Conservation (phyloP, 2,113 vertebrate genomes). For the Orcinus orca region DNA sequence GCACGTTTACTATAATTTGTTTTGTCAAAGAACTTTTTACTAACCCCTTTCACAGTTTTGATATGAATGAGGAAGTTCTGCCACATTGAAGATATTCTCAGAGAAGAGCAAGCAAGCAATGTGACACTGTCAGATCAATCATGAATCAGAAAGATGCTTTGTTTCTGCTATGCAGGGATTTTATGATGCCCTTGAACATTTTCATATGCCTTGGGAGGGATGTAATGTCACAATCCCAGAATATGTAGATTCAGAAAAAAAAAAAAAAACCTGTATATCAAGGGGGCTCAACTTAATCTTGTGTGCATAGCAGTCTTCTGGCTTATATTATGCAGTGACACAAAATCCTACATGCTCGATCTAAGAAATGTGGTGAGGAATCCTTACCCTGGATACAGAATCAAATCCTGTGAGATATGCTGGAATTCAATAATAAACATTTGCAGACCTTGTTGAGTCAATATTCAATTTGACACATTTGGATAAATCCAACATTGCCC, state of each 20-base stretch:
- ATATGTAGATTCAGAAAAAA: not conserved
- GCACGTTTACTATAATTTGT: not conserved
- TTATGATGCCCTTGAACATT: not conserved
- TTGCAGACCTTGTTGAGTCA: conserved; percentile 41
- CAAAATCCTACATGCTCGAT: not conserved
- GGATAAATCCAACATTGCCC: conserved; percentile 14
- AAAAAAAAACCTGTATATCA: not conserved
- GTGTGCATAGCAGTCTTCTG: not conserved
- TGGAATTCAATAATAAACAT: conserved; percentile 50
- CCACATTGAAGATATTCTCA: not conserved
- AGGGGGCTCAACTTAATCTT: not conserved
- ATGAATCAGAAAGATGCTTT: not conserved
- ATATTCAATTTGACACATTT: conserved; percentile 32
- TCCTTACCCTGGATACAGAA: not conserved
- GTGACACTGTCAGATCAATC: not conserved
- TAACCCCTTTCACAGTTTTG: not conserved
- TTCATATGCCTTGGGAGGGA: not conserved
- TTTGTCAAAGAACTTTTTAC: not conserved
- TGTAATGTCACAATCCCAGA: not conserved
- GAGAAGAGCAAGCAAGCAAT: not conserved
- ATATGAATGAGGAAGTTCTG: not conserved
- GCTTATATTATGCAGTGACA: not conserved
- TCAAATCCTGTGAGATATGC: not conserved
- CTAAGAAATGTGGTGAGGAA: not conserved
- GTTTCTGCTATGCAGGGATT: not conserved